Evolutionary conservation across 2,113 vertebrate species (phyloP).

Genomic region (Bos taurus): ARS-UCD2.0 NC_037336.1:77398001-77398500

Average conservation of each 20-base stretch:
- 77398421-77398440: neutral
- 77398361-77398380: neutral
- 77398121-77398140: constrained; percentile 45
- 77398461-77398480: neutral
- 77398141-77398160: constrained; percentile 39
- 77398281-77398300: neutral
- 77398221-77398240: neutral
- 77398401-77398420: neutral
- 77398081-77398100: constrained; percentile 32
- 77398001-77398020: neutral
- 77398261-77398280: neutral
- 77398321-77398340: neutral
- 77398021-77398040: neutral
- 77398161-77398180: neutral
- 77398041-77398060: constrained; percentile 22
- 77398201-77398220: neutral
- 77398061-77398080: constrained; percentile 51
- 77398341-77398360: neutral
- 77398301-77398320: neutral
- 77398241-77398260: neutral
- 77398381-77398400: neutral
- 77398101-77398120: constrained; percentile 6
- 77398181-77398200: constrained; percentile 17
- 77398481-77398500: neutral
- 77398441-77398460: neutral